Conservation (phyloP, 2,113 vertebrate species). For the Maccullochella peelii region DNA sequence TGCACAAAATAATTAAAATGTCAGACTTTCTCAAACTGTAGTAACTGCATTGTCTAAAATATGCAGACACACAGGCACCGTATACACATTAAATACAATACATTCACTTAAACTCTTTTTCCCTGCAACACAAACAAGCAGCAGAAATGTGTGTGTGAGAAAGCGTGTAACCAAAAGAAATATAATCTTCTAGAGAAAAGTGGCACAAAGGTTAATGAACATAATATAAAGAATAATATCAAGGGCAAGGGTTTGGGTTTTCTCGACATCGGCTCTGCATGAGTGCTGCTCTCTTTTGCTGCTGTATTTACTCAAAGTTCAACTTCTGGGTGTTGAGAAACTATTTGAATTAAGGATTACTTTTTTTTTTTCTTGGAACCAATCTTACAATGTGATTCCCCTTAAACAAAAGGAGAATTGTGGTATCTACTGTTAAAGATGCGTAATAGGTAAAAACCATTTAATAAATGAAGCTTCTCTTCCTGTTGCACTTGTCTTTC, state of each 20-base stretch:
- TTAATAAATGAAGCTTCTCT: background rate
- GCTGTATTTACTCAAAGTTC: background rate
- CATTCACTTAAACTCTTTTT: background rate
- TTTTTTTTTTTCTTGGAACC: background rate
- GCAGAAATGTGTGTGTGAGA: background rate
- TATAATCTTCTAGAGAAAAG: background rate
- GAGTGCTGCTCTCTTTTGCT: background rate
- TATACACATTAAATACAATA: background rate
- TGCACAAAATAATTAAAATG: slow-evolving; percentile 8
- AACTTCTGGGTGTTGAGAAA: background rate
- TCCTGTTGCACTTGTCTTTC: background rate
- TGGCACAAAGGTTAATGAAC: slow-evolving; percentile 19
- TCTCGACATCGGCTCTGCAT: background rate
- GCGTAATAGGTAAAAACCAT: background rate
- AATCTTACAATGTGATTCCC: background rate
- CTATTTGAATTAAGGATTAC: background rate
- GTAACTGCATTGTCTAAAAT: background rate
- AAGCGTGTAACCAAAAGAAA: background rate
- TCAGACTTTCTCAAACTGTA: background rate
- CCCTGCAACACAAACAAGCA: background rate
- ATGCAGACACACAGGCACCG: background rate
- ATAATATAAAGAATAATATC: background rate
- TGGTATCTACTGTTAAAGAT: background rate
- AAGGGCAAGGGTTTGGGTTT: no score
- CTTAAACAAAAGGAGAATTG: background rate